Evolutionary conservation across 53 echinoderm and acorn worm species (phyloP), one percentile per base, ranked within the genome.

Genomic region (Temnopleurus reevesii): DNA sequence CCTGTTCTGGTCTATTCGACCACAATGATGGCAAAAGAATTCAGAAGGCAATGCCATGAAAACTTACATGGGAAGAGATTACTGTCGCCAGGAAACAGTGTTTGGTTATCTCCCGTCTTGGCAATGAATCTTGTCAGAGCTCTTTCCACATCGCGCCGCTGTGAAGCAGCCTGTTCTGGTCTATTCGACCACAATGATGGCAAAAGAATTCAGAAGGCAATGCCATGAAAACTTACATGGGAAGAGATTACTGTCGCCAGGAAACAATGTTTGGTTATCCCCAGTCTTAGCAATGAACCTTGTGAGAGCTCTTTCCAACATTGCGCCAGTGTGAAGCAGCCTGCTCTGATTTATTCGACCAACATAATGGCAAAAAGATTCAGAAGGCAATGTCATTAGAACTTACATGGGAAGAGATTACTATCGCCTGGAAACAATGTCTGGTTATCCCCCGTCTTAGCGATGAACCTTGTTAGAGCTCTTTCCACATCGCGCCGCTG

Each of bases 221-320:
- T n/a, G n/a, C n/a, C n/a, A n/a, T n/a, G n/a, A n/a, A n/a, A n/a
- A 93, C 98, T 96, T 83, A 99, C 99, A 77, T 77, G 99, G 99
- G 59, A 99, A 99, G 46, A 94, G 89, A 65, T 94, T 95, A 26
- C 94, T 96, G 71, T 99, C 99, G 13, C 95, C 99, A 1, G 99
- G 99, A 53, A 99, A 96, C 17, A 99, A 89, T 0, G 99, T 95
- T 84, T 96, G 96, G 28, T 94, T 99, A 77, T 99, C 99, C 53
- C 96, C 95, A 0, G 98, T 98, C 49, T 96, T 99, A 12, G 99
- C 99, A 0, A 99, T 99, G 57, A 99, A 99, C 25, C 94, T 49
- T 13, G 99, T 99, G 34, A 99, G 91, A 24, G 99, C 99, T 71
- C 96, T 92, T 82, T 99, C 99, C 13, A n/a, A 99, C 96, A 24